Base-by-base conservation (phyloP, 2,113 vertebrate genomes). In the Ctenodactylus gundi region DNA sequence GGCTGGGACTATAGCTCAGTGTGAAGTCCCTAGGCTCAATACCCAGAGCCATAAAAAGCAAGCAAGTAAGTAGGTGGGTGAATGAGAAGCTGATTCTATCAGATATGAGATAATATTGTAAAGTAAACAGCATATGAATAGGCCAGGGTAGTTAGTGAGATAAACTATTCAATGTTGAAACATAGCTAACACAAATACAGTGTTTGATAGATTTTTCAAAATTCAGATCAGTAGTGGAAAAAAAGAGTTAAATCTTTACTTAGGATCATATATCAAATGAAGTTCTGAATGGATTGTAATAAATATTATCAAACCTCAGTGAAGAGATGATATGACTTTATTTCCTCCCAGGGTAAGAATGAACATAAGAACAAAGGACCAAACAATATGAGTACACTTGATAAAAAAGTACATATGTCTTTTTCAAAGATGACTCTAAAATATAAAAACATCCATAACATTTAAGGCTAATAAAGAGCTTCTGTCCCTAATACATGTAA, bases 221-320 rank as follows among this genome's bases (percentile, higher is more conserved):
- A 82, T 80, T 88, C 27, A 72, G 34, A 93, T 62, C 21, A 73
- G 14, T 91, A 81, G 31, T 41, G 55, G 34, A 58, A 49, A 81
- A 93, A 93, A 92, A 55, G 55, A 84, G 46, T 64, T 78, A 65
- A n/a, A 68, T 77, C 4, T 88, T 83, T 70, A 60, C 27, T 68
- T 73, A 64, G 27, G 85, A 64, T 7, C 3, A 58, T 41, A 72
- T 70, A 6, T 41, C 49, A 77, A 68, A 80, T 53, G 39, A 82
- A 70, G 58, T 6, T 64, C 58, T 57, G 29, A 62, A 44, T 55
- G 77, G 55, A 88, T 34, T 88, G 44, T 55, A 75, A 65, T 73
- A 72, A 77, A 64, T 80, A 75, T 65, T 72, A 51, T 51, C 25
- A 67, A 64, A 78, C 20, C 36, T 78, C 36, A 60, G 46, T 84